Evolutionary conservation across 2,113 vertebrate genomes (phyloP), one percentile per base, ranked within the genome.

Genomic region (Microcebus lehilahytsara): DNA sequence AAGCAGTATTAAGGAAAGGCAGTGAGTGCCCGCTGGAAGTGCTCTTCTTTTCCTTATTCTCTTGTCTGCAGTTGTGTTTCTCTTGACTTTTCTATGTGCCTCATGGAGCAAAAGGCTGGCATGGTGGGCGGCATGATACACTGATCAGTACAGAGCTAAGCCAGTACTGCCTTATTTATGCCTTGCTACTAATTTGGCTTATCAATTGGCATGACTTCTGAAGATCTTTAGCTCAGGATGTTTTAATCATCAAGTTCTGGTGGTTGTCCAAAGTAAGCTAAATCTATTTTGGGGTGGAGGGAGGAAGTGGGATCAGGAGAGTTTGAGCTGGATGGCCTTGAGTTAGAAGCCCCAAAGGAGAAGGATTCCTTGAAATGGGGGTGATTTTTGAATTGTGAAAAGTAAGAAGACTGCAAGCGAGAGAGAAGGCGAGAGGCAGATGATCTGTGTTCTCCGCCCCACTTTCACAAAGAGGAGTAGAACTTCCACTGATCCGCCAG

Each of bases 121-220:
- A 14, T 0, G 23, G 71, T 56, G 23, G 78, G n/a, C 79, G 85
- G 85, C 74, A 42, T 3, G 19, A 91, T 32, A 51, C 7, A 23
- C 32, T 17, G 40, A 85, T 69, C 46, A 20, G 64, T 40, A 69
- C 20, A 80, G 75, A 96, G 90, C 86, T 95, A 97, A 97, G 94
- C 40, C 30, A 66, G 71, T 25, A 23, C 58, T 1, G 1, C 69
- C 60, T 84, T 49, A 58, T 89, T 91, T 93, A 87, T 96, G 84
- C 74, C 80, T 90, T 89, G 66, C 53, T 71, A 69, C 89, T 87
- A 72, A 94, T 96, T 96, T 89, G 49, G n/a, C 83, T 97, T 97
- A 96, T 96, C 95, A 95, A 27, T 96, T 96, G 92, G 95, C 91
- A 85, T 46, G 66, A 80, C 91, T 96, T 97, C 91, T 95, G 81